A percentile compares a stretch with the other conserved stretches of the same genome.
phyloP scores from a whole-genome alignment of 2,888 invertebrate species.

The Pharmacophagus antenor region DNA sequence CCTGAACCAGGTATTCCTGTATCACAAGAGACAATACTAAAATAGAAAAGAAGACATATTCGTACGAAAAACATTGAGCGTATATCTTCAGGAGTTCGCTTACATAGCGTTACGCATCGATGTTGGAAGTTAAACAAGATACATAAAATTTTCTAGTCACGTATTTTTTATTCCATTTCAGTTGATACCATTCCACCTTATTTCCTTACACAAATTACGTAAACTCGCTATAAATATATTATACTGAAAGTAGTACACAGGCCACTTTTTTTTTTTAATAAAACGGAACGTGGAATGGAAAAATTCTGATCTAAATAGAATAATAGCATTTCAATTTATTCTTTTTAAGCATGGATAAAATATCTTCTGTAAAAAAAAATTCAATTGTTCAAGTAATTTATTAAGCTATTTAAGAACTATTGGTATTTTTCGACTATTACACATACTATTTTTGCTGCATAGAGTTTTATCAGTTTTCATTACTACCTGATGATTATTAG shows the following conservation, averaged over 20 bases:
- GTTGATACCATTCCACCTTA: constrained; percentile 29
- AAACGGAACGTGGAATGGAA: background rate
- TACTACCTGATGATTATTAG: too few species aligned
- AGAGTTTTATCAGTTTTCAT: too few species aligned
- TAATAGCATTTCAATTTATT: background rate
- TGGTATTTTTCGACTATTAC: too few species aligned
- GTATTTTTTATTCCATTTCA: constrained; percentile 37
- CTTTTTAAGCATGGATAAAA: too few species aligned
- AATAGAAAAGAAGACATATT: too few species aligned
- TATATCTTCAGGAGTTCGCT: background rate
- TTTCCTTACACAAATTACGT: constrained; percentile 28
- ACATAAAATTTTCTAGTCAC: constrained; percentile 41
- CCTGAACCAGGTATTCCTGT: too few species aligned
- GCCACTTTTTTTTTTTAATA: background rate
- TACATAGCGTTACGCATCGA: background rate
- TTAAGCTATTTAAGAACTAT: too few species aligned
- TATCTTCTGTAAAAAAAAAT: too few species aligned
- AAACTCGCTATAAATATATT: constrained; percentile 29
- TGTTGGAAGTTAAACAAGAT: constrained; percentile 44
- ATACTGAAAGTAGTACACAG: background rate
- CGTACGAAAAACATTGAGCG: background rate
- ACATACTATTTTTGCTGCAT: too few species aligned
- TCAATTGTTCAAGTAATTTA: too few species aligned
- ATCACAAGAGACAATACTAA: too few species aligned
- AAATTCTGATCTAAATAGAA: background rate